phyloP scores from a whole-genome alignment of 2,797 vertebrate species.

The Propithecus deckenii region DNA sequence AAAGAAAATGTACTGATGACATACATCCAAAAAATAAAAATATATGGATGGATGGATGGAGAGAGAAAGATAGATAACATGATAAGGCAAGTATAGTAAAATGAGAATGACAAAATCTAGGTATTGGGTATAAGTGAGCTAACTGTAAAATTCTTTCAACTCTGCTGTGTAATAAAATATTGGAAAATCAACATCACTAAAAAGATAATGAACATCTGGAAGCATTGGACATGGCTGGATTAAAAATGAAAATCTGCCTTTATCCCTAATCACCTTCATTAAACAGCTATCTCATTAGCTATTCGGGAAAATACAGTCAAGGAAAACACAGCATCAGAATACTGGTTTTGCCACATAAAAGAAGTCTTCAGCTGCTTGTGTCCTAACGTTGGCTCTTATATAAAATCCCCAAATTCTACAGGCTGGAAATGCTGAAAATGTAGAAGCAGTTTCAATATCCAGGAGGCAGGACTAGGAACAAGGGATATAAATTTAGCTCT shows the following conservation, averaged over 20 bases:
- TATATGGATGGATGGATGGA: neutral
- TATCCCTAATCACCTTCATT: neutral
- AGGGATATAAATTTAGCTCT: slow-evolving; percentile 41
- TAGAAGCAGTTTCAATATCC: slow-evolving; percentile 33
- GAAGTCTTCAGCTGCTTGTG: neutral
- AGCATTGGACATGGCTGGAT: neutral
- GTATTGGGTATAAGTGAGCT: neutral
- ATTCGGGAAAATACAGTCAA: neutral
- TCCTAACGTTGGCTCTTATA: neutral
- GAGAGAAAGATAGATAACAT: neutral
- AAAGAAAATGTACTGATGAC: neutral
- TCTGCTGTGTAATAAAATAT: slow-evolving; percentile 33
- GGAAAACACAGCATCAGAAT: neutral
- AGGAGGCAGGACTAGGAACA: neutral
- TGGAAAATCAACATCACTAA: slow-evolving; percentile 19
- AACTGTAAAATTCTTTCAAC: slow-evolving; percentile 42
- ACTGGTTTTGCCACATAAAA: slow-evolving; percentile 10
- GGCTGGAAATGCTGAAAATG: slow-evolving; percentile 37
- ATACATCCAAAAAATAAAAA: neutral
- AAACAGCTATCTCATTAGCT: neutral
- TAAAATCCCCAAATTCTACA: slow-evolving; percentile 17
- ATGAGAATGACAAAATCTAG: neutral
- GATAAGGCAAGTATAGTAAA: neutral
- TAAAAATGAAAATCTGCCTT: neutral
- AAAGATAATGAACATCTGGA: slow-evolving; percentile 9